Base-by-base conservation (phyloP, 1,140 invertebrate genomes). In the Zaprionus kolodkinae region DNA sequence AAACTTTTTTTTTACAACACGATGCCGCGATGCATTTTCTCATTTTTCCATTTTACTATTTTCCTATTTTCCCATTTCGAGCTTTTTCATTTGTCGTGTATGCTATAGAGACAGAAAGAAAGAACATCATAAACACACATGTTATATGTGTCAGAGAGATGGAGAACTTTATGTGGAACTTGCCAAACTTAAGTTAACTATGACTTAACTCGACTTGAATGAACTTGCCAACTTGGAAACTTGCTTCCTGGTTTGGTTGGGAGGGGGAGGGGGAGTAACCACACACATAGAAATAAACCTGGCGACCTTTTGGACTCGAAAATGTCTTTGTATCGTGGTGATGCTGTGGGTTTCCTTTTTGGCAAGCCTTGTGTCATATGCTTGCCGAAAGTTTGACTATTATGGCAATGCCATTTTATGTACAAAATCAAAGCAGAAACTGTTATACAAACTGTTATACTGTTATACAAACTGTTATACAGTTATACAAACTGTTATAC, bases 231-330 rank as follows among this genome's bases (percentile, higher is more conserved):
- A 65, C 65, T 69, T 63, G 30, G 30, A 56, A 74, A 60, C 40
- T 74, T 45, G 2, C 40, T 45, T 7, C 40, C 7, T 15, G n/a
- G n/a, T 6, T 6, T 2, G 7, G n/a, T 21, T 21, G 21, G 1
- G 21, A 1, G 1, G 21, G 40, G n/a, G n/a, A 13, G 1, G 36
- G 64, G 30, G n/a, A 45, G n/a, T 6, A 15, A 45, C 40, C 40
- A 45, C 7, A 43, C 40, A 35, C 33, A 35, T 7, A n/a, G n/a
- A 15, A 6, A 15, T n/a, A 43, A 43, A 15, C 40, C 40, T 43
- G 40, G n/a, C n/a, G 65, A 62, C 61, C 65, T 74, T 71, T 75
- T 70, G 72, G 66, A 67, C 72, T 59, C 40, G 40, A 15, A 45
- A 7, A 45, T 71, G 55, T 71, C 67, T 71, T 75, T 75, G 67